Evolutionary conservation across 1,140 invertebrate genomes (phyloP).

Genomic region (Lordiphosa stackelbergi): DNA sequence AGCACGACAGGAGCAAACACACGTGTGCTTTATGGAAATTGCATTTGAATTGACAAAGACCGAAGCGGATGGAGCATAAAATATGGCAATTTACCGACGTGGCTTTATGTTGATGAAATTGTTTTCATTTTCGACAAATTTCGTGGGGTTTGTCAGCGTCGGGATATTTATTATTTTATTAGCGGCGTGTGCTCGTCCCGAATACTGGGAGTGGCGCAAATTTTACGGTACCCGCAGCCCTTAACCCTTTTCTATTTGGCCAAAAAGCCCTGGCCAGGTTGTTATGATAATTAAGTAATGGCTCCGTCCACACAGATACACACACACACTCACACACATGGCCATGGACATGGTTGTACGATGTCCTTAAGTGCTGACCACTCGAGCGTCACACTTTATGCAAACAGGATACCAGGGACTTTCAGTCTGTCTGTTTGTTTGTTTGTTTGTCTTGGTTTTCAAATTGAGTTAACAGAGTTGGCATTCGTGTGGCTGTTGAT

Average conservation of each 20-base stretch:
- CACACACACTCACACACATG: conserved; percentile 13
- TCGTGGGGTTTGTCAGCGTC: conserved; percentile 18
- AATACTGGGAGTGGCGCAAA: conserved; percentile 54
- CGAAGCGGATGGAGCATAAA: conserved; percentile 51
- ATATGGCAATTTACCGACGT: conserved; percentile 61
- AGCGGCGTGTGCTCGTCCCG: conserved; percentile 56
- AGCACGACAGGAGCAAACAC: conserved; percentile 27
- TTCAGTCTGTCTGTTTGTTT: conserved; percentile 10
- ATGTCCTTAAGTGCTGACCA: conserved; percentile 59
- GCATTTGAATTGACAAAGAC: conserved; percentile 69
- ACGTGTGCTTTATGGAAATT: conserved; percentile 73
- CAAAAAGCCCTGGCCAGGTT: conserved; percentile 32
- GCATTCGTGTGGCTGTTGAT: conserved; percentile 13
- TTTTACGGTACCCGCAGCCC: conserved; percentile 31
- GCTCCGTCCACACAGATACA: conserved; percentile 31
- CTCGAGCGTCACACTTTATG: conserved; percentile 56
- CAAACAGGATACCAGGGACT: conserved; percentile 37
- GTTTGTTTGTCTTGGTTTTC: conserved; percentile 25
- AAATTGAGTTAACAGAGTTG: conserved; percentile 44
- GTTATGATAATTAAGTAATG: conserved; percentile 74
- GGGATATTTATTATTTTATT: conserved; percentile 75
- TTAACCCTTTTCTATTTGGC: conserved; percentile 59
- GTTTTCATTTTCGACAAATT: conserved; percentile 64
- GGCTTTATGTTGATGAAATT: conserved; percentile 70
- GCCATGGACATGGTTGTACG: conserved; percentile 7